Evolutionary conservation across 2,888 invertebrate species (phyloP), one percentile per base, ranked within the genome.

Genomic region (Eupithecia dodoneata): DNA sequence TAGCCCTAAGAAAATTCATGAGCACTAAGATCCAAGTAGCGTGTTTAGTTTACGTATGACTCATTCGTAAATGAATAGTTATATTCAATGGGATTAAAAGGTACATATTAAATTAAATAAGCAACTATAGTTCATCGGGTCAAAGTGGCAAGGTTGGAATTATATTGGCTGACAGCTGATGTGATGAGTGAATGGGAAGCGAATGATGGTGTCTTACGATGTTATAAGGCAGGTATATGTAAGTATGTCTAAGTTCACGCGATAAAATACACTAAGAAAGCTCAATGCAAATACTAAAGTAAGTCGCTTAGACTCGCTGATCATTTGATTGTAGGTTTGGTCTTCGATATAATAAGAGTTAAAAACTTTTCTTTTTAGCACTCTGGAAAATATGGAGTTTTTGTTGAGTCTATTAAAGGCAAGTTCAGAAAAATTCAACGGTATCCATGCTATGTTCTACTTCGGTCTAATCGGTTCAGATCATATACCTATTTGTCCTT

Each of bases 61-160:
- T n/a, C 15, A 15, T 55, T n/a, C 59, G 18, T 59, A 18, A 59
- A 67, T 67, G 42, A 67, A 67, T 45, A 67, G 67, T 18, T 67
- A n/a, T 15, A 67, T 67, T 69, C n/a, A 69, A 45, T 44, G 69
- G 45, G 45, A 69, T 45, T 69, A 18, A 45, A 30, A 45, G 45
- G 67, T 45, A 67, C n/a, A 67, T 2, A 67, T 45, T 67, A 9
- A 49, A 73, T 73, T 73, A 13, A 65, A n/a, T 42, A 18, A 42
- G 30, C 63, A 30, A 41, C 41, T 70, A 69, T 42, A 52, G 71
- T 71, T 71, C 3, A 52, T 71, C 47, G 30, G 52, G 41, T 71
- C 49, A 49, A 41, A 49, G 30, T 71, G 41, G 52, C 71, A 41
- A 71, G 49, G 71, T 15, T 71, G 12, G 52, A 30, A 42, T 66